Evolutionary conservation across 2,797 vertebrate genomes (phyloP).

Genomic region (Crocidura indochinensis): DNA sequence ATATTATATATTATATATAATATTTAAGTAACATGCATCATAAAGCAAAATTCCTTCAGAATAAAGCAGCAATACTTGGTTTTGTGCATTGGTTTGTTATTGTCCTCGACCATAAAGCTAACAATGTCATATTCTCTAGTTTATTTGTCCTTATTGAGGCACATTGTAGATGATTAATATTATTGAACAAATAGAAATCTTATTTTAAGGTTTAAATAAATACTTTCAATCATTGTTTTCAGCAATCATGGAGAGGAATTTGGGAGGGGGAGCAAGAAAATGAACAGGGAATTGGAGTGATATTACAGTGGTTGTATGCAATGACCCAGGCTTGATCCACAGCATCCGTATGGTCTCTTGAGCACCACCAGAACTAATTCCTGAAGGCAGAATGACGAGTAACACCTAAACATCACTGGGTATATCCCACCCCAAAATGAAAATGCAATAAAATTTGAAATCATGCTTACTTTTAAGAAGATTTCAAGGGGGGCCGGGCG

Average conservation of each 20-base stretch:
- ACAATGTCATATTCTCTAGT: conserved; percentile 13
- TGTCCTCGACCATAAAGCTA: neutral
- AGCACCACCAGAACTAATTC: no score
- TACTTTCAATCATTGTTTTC: neutral
- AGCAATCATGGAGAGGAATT: conserved; percentile 24
- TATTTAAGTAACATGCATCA: conserved; percentile 80
- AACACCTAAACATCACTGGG: no score
- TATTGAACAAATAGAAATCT: conserved; percentile 31
- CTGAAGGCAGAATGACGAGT: no score
- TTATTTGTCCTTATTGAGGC: conserved; percentile 3
- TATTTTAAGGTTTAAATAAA: conserved; percentile 31
- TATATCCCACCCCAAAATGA: neutral
- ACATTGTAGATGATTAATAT: conserved; percentile 31
- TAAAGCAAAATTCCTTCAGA: conserved; percentile 69
- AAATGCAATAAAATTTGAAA: conserved; percentile 6
- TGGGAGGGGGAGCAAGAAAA: neutral
- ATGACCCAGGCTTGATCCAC: no score
- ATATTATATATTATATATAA: conserved; percentile 36
- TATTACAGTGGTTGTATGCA: no score
- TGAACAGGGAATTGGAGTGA: no score
- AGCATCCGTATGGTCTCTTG: no score
- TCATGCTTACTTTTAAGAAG: neutral
- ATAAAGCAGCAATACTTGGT: conserved; percentile 35
- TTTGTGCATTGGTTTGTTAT: conserved; percentile 62
- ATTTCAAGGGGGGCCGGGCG: no score